phyloP scores from a whole-genome alignment of 2,888 invertebrate genomes.

The Dusona sp. region DNA sequence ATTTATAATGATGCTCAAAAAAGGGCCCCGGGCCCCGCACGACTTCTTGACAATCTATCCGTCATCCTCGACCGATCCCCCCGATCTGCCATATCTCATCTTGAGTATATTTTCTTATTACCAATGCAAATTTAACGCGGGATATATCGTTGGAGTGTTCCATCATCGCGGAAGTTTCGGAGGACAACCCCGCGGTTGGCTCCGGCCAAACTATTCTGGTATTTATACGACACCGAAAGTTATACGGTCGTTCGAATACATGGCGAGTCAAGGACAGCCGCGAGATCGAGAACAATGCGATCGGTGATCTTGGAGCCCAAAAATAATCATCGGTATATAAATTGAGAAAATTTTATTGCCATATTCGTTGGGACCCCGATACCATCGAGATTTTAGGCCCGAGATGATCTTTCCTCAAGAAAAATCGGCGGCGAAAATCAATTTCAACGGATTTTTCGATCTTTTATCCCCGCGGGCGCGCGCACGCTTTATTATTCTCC shows the following conservation, averaged over 20 bases:
- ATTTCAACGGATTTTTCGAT: neutral
- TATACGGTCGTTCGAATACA: neutral
- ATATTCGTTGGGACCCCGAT: neutral
- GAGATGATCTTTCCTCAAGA: neutral
- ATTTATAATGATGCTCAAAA: constrained; percentile 11
- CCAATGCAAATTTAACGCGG: constrained; percentile 19
- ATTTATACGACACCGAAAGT: constrained; percentile 4
- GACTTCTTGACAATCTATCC: neutral
- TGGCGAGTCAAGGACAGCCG: neutral
- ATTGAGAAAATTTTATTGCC: neutral
- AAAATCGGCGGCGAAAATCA: neutral
- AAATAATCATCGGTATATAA: neutral
- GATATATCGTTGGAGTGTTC: constrained; percentile 17
- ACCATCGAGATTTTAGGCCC: neutral
- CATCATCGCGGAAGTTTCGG: constrained; percentile 35
- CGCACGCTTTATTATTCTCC: constrained; percentile 15
- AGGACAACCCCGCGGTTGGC: neutral
- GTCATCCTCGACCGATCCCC: neutral
- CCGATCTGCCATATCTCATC: neutral
- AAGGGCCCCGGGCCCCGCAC: neutral
- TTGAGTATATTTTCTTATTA: neutral
- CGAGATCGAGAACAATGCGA: constrained; percentile 8
- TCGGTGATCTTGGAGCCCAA: neutral
- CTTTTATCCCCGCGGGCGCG: neutral
- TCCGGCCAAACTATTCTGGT: neutral